Evolutionary conservation across 2,113 vertebrate species (phyloP), one percentile per base, ranked within the genome.

Genomic region (Rhombomys opimus): DNA sequence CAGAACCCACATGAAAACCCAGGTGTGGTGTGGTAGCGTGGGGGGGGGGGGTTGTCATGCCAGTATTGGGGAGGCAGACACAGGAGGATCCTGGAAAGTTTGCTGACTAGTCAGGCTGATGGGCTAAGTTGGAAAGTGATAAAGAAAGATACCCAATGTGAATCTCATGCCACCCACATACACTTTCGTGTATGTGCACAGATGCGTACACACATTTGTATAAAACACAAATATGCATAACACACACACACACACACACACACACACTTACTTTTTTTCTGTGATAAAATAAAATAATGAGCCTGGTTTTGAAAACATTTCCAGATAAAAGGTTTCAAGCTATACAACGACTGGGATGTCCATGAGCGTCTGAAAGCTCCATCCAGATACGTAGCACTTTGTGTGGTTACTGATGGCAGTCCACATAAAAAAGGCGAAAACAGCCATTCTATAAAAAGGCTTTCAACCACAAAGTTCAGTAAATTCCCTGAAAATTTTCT

Each of bases 231-330:
- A 50, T 27, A 67, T 32, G 27, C 81, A 84, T 15, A 20, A 23
- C 22, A 59, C 54, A 23, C 78, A n/a, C 17, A 32, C 15, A 4
- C 30, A 20, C 30, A 35, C 50, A 57, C 15, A 35, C 15, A 18
- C 50, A 57, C 52, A 84, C 14, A 46, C 38, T 63, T 25, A 41
- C 59, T 27, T 18, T 68, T 87, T 81, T 52, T 23, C 30, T 87
- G 23, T 85, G 18, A 22, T 52, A 73, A 67, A 54, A 54, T 3
- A 78, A 85, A 85, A 68, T 89, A 94, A 88, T 73, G 82, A 77
- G n/a, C 20, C 91, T 94, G 15, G 2, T 52, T 85, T 92, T 38
- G 75, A 59, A 38, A 95, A 68, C 17, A 75, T 91, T 93, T 96
- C 57, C 52, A 89, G 76, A 70, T 12, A 75, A 59, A 82, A 35